Conservation (phyloP, 2,888 invertebrate genomes). For the Dolichopus griseipennis region DNA sequence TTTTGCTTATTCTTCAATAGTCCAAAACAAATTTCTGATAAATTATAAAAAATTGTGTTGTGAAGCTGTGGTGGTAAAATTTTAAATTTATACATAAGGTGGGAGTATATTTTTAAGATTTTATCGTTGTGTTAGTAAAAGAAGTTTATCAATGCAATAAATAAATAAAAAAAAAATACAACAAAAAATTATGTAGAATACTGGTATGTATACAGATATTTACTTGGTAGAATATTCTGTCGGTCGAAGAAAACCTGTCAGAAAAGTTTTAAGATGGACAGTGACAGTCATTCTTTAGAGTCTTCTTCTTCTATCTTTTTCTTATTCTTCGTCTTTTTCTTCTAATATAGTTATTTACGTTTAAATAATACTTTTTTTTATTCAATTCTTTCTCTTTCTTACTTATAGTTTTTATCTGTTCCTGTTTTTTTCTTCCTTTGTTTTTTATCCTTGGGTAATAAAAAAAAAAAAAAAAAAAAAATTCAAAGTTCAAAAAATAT, state of each 20-base stretch:
- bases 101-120: too few relatives aligned
- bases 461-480: neutral
- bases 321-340: neutral
- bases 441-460: neutral
- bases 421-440: neutral
- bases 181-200: too few relatives aligned
- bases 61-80: too few relatives aligned
- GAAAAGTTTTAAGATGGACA: conserved; percentile 29
- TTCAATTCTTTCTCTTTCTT: neutral
- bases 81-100: too few relatives aligned
- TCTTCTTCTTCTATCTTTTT: neutral
- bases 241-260: conserved; percentile 22
- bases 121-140: too few relatives aligned
- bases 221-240: neutral
- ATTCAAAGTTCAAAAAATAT: too few relatives aligned
- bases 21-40: too few relatives aligned
- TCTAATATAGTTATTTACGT: neutral
- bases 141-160: too few relatives aligned
- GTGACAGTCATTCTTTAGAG: conserved; percentile 11
- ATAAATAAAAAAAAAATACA: neutral
- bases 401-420: too few relatives aligned
- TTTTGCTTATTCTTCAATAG: too few relatives aligned
- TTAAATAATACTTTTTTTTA: neutral
- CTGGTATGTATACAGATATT: neutral
- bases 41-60: too few relatives aligned